phyloP scores from a whole-genome alignment of 1,140 invertebrate genomes.

The Phocides pigmalion region DNA sequence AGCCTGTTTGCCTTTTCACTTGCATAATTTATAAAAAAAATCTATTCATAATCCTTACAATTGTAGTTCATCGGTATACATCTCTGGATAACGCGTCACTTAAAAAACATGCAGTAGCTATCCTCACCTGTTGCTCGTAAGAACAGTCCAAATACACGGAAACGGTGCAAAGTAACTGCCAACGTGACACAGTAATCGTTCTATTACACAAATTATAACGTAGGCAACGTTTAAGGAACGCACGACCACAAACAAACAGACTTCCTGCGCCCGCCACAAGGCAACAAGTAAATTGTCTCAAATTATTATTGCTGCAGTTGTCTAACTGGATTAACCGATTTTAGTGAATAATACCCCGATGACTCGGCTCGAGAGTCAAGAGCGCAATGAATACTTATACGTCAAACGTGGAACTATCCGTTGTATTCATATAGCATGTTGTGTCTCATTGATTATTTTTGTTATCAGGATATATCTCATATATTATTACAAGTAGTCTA shows the following conservation, averaged over 20 bases:
- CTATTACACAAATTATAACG: conserved; percentile 30
- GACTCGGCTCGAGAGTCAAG: neutral
- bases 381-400: too few relatives aligned
- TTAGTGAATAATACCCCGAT: conserved; percentile 55
- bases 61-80: too few relatives aligned
- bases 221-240: conserved; percentile 31
- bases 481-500: too few relatives aligned
- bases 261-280: conserved; percentile 49
- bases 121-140: neutral
- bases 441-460: too few relatives aligned
- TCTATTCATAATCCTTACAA: too few relatives aligned
- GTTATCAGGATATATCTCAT: too few relatives aligned
- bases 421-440: too few relatives aligned
- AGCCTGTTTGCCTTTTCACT: too few relatives aligned
- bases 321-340: conserved; percentile 74
- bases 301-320: conserved; percentile 67
- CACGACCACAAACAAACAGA: conserved; percentile 47
- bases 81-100: too few relatives aligned
- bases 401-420: too few relatives aligned
- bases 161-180: conserved; percentile 3
- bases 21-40: too few relatives aligned
- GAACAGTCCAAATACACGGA: conserved; percentile 18
- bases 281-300: conserved; percentile 76
- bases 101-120: too few relatives aligned
- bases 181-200: conserved; percentile 25